phyloP scores from a whole-genome alignment of 35 echinoderm and acorn worm species.

The Ptychodera flava region DNA sequence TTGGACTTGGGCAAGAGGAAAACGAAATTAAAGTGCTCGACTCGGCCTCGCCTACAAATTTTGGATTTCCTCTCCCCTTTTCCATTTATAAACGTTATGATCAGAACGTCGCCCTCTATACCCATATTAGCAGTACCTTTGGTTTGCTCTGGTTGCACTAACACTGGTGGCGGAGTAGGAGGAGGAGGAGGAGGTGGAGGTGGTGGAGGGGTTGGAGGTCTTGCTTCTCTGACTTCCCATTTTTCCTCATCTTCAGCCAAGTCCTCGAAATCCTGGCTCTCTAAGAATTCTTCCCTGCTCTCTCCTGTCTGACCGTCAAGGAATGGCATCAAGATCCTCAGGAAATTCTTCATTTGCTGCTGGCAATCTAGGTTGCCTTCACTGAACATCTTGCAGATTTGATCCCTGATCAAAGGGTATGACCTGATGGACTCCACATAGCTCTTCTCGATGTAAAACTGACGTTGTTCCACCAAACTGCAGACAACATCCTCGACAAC shows the following conservation, averaged over 20 bases:
- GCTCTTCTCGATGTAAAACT: slow-evolving; percentile 6
- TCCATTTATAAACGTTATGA: no score
- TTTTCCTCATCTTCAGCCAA: neutral
- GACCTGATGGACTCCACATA: neutral
- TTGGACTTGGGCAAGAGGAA: no score
- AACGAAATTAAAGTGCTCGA: no score
- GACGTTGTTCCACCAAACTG: no score
- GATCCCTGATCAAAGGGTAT: neutral
- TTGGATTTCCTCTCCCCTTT: no score
- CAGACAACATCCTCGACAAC: neutral
- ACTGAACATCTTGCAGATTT: slow-evolving; percentile 4
- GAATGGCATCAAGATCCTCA: neutral
- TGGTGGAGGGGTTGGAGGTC: neutral
- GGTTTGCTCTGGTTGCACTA: no score
- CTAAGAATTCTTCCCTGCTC: neutral
- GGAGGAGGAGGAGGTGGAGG: no score
- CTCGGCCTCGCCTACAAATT: no score
- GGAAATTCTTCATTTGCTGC: neutral
- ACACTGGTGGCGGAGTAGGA: no score
- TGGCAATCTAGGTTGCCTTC: neutral
- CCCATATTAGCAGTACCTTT: no score
- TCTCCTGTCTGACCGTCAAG: neutral
- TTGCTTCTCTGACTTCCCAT: slow-evolving; percentile 8
- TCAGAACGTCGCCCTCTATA: no score
- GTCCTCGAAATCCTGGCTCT: neutral